Evolutionary conservation across 1,140 invertebrate genomes (phyloP).

Genomic region (Hyles vespertilio): DNA sequence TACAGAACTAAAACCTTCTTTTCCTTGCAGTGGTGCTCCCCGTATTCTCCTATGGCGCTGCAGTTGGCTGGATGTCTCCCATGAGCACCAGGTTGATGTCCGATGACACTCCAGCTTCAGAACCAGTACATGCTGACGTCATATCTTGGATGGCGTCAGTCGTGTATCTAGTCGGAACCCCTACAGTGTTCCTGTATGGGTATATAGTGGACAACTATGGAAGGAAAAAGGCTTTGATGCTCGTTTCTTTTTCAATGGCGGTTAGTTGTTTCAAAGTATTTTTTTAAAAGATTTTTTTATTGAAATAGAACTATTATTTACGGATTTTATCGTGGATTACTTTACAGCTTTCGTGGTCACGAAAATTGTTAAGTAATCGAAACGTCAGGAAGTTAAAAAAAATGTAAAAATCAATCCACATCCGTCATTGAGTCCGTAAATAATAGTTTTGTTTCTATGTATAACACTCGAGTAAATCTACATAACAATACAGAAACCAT

Average conservation of each 20-base stretch:
- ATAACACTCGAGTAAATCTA: no score
- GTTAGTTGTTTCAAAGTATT: constrained; percentile 32
- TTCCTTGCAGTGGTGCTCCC: constrained; percentile 54
- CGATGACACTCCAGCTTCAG: constrained; percentile 38
- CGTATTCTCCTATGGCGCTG: constrained; percentile 61
- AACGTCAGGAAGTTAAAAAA: no score
- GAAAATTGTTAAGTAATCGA: no score
- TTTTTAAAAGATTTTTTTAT: no score
- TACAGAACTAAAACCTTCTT: neutral
- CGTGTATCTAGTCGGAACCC: constrained; percentile 54
- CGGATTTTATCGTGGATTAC: neutral
- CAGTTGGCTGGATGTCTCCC: constrained; percentile 61
- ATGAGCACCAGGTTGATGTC: constrained; percentile 59
- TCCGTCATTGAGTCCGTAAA: no score
- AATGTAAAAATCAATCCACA: no score
- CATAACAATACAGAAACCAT: no score
- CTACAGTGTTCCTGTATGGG: constrained; percentile 58
- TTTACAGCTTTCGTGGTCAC: neutral
- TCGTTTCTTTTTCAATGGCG: constrained; percentile 53
- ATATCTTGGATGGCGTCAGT: constrained; percentile 69
- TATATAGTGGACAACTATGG: constrained; percentile 62
- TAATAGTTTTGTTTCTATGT: no score
- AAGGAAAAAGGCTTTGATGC: constrained; percentile 54
- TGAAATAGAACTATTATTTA: neutral
- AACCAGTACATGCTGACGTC: constrained; percentile 46